Evolutionary conservation across 1,140 invertebrate species (phyloP), one percentile per base, ranked within the genome.

Genomic region (Agrypnia vestita): DNA sequence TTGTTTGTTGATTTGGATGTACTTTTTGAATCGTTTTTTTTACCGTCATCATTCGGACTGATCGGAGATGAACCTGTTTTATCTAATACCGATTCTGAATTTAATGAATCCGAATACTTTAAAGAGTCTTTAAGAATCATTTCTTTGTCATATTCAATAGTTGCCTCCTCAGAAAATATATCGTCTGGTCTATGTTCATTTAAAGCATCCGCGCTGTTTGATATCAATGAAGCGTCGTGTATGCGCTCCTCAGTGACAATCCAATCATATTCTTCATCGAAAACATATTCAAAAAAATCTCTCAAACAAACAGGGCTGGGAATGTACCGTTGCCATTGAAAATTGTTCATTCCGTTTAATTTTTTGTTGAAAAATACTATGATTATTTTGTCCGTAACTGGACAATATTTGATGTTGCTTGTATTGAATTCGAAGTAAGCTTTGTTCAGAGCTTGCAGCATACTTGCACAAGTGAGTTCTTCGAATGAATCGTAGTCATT

Each of bases 221-320:
- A 10, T 7, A 7, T 56, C 7, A 56, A 71, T 25, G 17, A 4
- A 8, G 17, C 84, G 71, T 87, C 84, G 82, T 89, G 88, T 21
- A 85, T 81, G 82, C 85, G 86, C 84, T 89, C 88, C 84, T 88
- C 85, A 17, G 86, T 84, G 82, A 88, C 83, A 35, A 91, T 87
- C 90, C 90, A 91, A 13, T 88, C 87, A 62, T 84, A 85, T 56
- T 90, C 85, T 72, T 91, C 90, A 49, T 89, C 85, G 46, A 88
- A 82, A 25, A 91, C 87, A 84, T 90, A 91, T 73, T 91, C 87
- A 84, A 88, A 89, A 86, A 91, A 91, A 81, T 92, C 90, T 84
- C 88, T 86, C 17, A 91, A 84, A 73, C 89, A 88, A 44, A 91
- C 83, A 3, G 90, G 87, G n/a, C 91, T 91, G 3, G 88, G 85